Evolutionary conservation across 1,140 invertebrate genomes (phyloP).

Genomic region (Drosophila nasuta): DNA sequence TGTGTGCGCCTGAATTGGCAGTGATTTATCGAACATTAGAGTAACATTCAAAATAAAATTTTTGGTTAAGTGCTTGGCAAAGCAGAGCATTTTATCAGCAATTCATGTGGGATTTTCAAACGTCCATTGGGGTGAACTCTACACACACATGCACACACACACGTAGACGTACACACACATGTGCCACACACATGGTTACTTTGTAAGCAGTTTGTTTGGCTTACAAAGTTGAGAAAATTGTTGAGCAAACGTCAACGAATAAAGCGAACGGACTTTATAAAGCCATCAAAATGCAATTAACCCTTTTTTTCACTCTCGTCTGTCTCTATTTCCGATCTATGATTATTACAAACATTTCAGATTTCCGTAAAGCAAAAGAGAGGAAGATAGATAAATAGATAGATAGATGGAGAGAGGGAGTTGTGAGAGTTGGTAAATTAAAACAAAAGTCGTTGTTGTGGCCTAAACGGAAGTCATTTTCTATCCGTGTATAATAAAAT

Average conservation of each 20-base stretch:
- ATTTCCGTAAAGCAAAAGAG: slow-evolving; percentile 57
- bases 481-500: slow-evolving; percentile 73
- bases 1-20: slow-evolving; percentile 36
- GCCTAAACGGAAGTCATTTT: slow-evolving; percentile 78
- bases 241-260: neutral
- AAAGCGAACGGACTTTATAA: slow-evolving; percentile 54
- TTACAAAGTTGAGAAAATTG: slow-evolving; percentile 26
- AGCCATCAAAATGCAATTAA: slow-evolving; percentile 78
- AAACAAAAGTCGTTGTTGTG: slow-evolving; percentile 72
- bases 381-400: neutral
- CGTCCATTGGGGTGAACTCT: neutral
- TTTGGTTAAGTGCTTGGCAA: slow-evolving; percentile 79
- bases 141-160: neutral
- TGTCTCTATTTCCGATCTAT: slow-evolving; percentile 66
- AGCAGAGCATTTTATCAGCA: slow-evolving; percentile 68
- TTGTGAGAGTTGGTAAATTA: slow-evolving; percentile 54
- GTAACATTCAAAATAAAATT: slow-evolving; percentile 80
- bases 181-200: slow-evolving; percentile 18
- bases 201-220: slow-evolving; percentile 7
- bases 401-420: neutral
- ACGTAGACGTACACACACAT: slow-evolving; percentile 12
- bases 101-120: slow-evolving; percentile 73
- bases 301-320: slow-evolving; percentile 39
- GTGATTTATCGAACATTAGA: slow-evolving; percentile 80
- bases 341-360: slow-evolving; percentile 64